Percentiles rank a stretch among this genome's conserved stretches.
Evolutionary conservation across 2,888 invertebrate genomes (phyloP).

Genomic region (Platerodrilus igneus): DNA sequence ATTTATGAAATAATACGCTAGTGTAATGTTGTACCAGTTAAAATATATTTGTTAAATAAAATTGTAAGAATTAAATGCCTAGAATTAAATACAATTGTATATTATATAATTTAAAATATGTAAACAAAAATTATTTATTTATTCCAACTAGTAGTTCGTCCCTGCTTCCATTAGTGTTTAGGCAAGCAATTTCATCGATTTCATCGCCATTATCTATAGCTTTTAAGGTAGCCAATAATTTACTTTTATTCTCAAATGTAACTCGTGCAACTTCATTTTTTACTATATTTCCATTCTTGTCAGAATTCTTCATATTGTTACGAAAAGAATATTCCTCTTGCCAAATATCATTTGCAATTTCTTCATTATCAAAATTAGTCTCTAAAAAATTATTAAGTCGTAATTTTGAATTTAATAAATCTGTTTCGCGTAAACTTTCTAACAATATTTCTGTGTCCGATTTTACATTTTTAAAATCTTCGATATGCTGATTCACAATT

Average conservation of each 20-base stretch:
- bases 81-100: too few species aligned
- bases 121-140: too few species aligned
- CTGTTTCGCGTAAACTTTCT: conserved; percentile 51
- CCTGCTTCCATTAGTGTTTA: too few species aligned
- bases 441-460: conserved; percentile 51
- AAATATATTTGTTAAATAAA: too few species aligned
- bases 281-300: conserved; percentile 28
- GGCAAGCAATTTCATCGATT: conserved; percentile 31
- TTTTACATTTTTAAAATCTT: conserved; percentile 48
- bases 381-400: conserved; percentile 18
- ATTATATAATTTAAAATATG: too few species aligned
- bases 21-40: too few species aligned
- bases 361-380: conserved; percentile 23
- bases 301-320: conserved; percentile 16
- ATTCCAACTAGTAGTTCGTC: too few species aligned
- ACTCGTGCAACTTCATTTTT: conserved; percentile 34
- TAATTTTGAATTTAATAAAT: conserved; percentile 52
- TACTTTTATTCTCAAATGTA: conserved; percentile 50
- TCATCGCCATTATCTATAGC: conserved; percentile 56
- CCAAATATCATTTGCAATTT: conserved; percentile 40
- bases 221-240: conserved; percentile 58
- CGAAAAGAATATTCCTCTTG: conserved; percentile 39
- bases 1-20: too few species aligned
- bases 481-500: conserved; percentile 51
- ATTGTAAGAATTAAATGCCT: too few species aligned